These are phyloP conservation scores for Lordiphosa andalusiaca DNA, from an alignment of 2,888 invertebrate genomes.

Conservation along the genomic window DNA sequence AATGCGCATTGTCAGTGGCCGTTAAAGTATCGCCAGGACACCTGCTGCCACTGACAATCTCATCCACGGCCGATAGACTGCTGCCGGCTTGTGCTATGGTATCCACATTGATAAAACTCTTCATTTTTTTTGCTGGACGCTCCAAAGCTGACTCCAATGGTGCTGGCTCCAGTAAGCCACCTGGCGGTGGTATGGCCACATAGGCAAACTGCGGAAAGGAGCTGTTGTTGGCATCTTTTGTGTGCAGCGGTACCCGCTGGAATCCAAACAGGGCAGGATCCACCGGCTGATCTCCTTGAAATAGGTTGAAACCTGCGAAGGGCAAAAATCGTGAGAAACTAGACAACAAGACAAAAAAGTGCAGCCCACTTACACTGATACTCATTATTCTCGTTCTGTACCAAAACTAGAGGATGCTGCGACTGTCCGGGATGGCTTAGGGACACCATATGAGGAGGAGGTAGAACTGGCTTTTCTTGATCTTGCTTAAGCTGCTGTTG, in stretches of 20 bases:
- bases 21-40: conserved; percentile 35
- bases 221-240: conserved; percentile 30
- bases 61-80: conserved; percentile 24
- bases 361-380: conserved; percentile 70
- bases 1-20: conserved; percentile 39
- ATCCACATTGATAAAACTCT: conserved; percentile 4
- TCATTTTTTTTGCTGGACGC: conserved; percentile 43
- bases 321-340: background rate
- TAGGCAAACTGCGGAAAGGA: conserved; percentile 46
- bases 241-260: conserved; percentile 35
- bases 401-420: conserved; percentile 75
- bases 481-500: background rate
- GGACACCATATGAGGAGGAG: conserved; percentile 25
- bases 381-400: conserved; percentile 76
- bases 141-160: conserved; percentile 1
- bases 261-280: conserved; percentile 43
- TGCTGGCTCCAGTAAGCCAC: background rate
- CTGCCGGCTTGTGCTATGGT: conserved; percentile 1
- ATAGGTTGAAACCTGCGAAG: conserved; percentile 74
- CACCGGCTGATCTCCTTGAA: conserved; percentile 53
- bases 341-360: too few relatives aligned
- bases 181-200: conserved; percentile 11
- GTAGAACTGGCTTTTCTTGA: conserved; percentile 2
- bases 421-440: conserved; percentile 58
- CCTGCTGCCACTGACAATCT: conserved; percentile 36